A percentile compares a stretch with the other conserved stretches of the same genome.
These are phyloP conservation scores for Acronicta psi DNA, from an alignment of 2,888 invertebrate species.

Conservation along the genomic window DNA sequence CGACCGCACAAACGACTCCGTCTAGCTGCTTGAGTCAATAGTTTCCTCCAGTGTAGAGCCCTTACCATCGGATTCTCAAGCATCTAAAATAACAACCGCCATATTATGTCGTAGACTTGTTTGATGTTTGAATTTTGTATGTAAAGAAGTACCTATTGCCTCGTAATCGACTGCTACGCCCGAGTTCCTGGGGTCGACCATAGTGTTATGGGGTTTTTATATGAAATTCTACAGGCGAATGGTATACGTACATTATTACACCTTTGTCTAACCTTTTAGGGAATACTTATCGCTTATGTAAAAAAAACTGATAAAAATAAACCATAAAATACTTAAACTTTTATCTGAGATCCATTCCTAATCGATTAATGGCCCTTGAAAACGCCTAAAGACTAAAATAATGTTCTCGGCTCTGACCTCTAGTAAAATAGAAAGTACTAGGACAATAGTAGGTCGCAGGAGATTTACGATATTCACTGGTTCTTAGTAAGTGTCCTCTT, in stretches of 20 bases:
- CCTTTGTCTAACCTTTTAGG: no score
- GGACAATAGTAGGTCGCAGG: conserved; percentile 46
- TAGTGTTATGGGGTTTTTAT: no score
- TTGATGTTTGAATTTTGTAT: neutral
- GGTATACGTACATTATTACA: no score
- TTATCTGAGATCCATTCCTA: conserved; percentile 20
- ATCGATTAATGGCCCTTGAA: conserved; percentile 38
- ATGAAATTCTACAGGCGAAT: no score
- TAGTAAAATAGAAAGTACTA: conserved; percentile 44
- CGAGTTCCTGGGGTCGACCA: no score
- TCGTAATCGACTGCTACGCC: no score
- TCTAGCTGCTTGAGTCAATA: conserved; percentile 42
- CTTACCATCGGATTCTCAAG: conserved; percentile 36
- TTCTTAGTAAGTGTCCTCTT: conserved; percentile 50
- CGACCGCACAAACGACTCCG: conserved; percentile 40
- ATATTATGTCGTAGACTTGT: conserved; percentile 18
- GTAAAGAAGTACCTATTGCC: no score
- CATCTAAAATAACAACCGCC: conserved; percentile 32
- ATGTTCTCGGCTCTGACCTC: conserved; percentile 40
- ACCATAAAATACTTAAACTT: conserved; percentile 22
- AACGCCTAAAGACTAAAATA: conserved; percentile 33
- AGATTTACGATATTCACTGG: conserved; percentile 53
- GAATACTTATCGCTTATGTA: no score
- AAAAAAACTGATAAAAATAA: neutral
- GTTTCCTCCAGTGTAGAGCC: conserved; percentile 40